These are phyloP conservation scores for Amphipyra berbera DNA, from an alignment of 2,888 invertebrate species.

Conservation along the genomic window DNA sequence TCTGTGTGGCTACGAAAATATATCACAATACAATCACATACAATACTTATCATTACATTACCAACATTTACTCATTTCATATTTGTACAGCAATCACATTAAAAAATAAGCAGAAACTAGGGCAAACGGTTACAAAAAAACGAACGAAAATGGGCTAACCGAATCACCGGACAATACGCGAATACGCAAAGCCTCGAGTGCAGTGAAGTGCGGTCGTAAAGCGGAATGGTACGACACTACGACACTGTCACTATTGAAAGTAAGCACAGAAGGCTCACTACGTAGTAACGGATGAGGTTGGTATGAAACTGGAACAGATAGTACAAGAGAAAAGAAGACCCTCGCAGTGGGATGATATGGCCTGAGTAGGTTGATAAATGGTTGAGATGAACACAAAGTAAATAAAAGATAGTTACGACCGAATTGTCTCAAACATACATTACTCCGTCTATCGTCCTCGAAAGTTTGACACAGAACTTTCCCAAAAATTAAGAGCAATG, in stretches of 20 bases:
- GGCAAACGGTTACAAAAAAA: slow-evolving; percentile 49
- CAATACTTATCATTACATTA: slow-evolving; percentile 3
- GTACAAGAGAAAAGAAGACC: too few species aligned
- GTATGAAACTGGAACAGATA: background rate
- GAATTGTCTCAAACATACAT: too few species aligned
- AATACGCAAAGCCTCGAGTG: slow-evolving; percentile 53
- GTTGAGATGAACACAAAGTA: too few species aligned
- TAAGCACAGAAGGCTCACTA: slow-evolving; percentile 21
- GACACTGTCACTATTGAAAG: slow-evolving; percentile 5
- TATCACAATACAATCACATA: slow-evolving; percentile 4
- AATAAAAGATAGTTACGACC: too few species aligned
- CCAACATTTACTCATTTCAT: background rate
- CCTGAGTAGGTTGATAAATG: too few species aligned
- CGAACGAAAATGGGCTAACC: slow-evolving; percentile 47
- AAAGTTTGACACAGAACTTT: too few species aligned
- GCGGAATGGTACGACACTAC: slow-evolving; percentile 45
- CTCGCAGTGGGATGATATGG: too few species aligned
- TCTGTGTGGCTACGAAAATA: background rate
- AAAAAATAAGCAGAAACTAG: slow-evolving; percentile 31
- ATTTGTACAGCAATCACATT: slow-evolving; percentile 14
- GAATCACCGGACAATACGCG: slow-evolving; percentile 55
- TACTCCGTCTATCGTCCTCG: too few species aligned
- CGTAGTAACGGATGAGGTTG: too few species aligned
- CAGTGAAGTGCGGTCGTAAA: slow-evolving; percentile 55
- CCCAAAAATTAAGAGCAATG: too few species aligned